These are phyloP conservation scores for Gymnothorax reevesii DNA, from an alignment of 2,797 vertebrate species.

Conservation along the genomic window DNA sequence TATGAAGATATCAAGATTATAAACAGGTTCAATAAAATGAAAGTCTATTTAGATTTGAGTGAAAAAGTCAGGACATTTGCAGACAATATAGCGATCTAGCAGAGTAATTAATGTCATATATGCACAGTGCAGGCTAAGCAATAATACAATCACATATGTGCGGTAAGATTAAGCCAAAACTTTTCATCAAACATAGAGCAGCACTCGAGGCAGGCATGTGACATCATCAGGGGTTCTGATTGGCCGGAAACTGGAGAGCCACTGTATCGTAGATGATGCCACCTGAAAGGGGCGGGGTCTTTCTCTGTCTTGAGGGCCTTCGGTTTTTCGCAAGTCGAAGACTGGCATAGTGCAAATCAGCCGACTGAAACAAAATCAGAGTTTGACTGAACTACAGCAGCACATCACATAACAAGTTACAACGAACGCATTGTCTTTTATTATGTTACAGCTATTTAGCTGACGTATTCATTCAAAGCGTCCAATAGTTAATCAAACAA, in stretches of 20 bases:
- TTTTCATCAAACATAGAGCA: not conserved
- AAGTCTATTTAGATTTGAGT: not conserved
- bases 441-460: no score
- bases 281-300: not conserved
- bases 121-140: no score
- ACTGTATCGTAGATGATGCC: not conserved
- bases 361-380: not conserved
- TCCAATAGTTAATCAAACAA: no score
- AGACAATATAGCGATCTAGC: not conserved
- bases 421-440: not conserved
- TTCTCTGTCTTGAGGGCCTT: not conserved
- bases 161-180: not conserved
- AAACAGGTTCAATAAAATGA: not conserved
- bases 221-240: not conserved
- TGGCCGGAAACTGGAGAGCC: not conserved
- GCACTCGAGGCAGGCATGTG: not conserved
- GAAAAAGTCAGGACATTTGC: not conserved
- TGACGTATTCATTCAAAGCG: not conserved
- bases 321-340: not conserved
- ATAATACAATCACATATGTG: no score
- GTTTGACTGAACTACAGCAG: no score
- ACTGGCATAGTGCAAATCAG: not conserved
- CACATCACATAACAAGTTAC: not conserved
- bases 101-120: not conserved
- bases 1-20: not conserved